A percentile compares a stretch with the other conserved stretches of the same genome.
These are phyloP conservation scores for Stenolophus ochropezus DNA, from an alignment of 2,888 invertebrate genomes.

Conservation along the genomic window DNA sequence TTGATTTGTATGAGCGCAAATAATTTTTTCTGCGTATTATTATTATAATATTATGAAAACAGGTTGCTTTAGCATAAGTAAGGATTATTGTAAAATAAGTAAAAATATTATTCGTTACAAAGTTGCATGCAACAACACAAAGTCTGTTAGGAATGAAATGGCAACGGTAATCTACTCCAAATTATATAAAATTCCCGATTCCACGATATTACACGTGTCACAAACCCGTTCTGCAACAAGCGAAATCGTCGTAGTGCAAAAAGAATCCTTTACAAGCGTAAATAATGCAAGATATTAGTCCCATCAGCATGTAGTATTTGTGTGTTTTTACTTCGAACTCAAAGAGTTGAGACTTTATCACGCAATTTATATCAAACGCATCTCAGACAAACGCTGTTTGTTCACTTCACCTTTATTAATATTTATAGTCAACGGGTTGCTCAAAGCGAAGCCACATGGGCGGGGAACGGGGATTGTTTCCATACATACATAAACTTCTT, in stretches of 20 bases:
- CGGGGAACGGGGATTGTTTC: not conserved
- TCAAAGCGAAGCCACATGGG: slow-evolving; percentile 63
- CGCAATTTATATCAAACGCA: slow-evolving; percentile 43
- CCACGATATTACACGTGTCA: not conserved
- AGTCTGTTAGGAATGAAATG: not conserved
- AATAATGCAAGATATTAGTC: slow-evolving; percentile 45
- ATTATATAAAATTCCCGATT: slow-evolving; percentile 39
- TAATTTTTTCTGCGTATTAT: too few relatives aligned
- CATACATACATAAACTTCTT: not conserved
- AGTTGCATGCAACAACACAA: not conserved
- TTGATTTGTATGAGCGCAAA: too few relatives aligned
- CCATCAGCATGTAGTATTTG: slow-evolving; percentile 44
- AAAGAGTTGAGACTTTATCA: slow-evolving; percentile 33
- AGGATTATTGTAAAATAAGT: not conserved
- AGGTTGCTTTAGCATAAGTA: too few relatives aligned
- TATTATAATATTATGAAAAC: too few relatives aligned
- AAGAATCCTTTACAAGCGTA: slow-evolving; percentile 36
- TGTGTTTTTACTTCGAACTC: slow-evolving; percentile 41
- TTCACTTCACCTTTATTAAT: slow-evolving; percentile 69
- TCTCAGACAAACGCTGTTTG: slow-evolving; percentile 64
- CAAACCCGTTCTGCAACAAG: slow-evolving; percentile 40
- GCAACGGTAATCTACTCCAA: slow-evolving; percentile 4
- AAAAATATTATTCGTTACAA: too few relatives aligned
- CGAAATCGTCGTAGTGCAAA: not conserved
- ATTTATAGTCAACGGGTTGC: slow-evolving; percentile 67